Base-by-base conservation (phyloP, 53 echinoderm and acorn worm genomes). In the Holothuria scabra region DNA sequence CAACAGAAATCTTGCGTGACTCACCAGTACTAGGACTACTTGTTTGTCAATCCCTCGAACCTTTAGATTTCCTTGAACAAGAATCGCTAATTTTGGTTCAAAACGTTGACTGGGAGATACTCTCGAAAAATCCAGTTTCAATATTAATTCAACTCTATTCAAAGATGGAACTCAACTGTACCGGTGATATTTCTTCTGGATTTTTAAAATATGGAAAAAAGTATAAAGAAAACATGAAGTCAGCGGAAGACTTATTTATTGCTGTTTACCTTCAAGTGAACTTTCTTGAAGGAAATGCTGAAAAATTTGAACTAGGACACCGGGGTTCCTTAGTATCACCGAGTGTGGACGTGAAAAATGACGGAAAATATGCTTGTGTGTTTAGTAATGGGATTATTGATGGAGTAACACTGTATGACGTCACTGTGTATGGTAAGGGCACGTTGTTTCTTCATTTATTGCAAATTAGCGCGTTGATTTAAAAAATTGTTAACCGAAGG, bases 341-440 rank as follows among this genome's bases (percentile, higher is more conserved):
- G 34, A 22, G 12, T 46, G 22, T 24, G 13, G 23, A 44, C 23
- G 5, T 71, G 5, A 35, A 71, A 20, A 12, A 37, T 5, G 44
- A 41, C 10, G 71, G 71, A 23, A 41, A 11, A 18, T 71, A 71
- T n/a, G 71, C 44, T 24, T 71, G 71, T 46, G 24, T 71, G 1
- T 71, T 1, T 71, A 0, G 46, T n/a, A 33, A 71, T 20, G 71
- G 48, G 2, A 2, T 71, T 5, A 20, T 44, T 19, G 71, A 71
- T 24, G 23, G 44, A 10, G 38, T 71, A 8, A 71, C 22, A 4
- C n/a, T 23, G 20, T 41, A 38, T 46, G 22, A 71, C 22, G n/a
- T 44, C n/a, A 21, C 46, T 20, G 71, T 71, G 10, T 71, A 71
- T 41, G 71, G 71, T 71, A 0, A 71, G 71, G 14, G 7, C 35